phyloP scores from a whole-genome alignment of 1,140 invertebrate species.

The Brachionus calyciflorus region DNA sequence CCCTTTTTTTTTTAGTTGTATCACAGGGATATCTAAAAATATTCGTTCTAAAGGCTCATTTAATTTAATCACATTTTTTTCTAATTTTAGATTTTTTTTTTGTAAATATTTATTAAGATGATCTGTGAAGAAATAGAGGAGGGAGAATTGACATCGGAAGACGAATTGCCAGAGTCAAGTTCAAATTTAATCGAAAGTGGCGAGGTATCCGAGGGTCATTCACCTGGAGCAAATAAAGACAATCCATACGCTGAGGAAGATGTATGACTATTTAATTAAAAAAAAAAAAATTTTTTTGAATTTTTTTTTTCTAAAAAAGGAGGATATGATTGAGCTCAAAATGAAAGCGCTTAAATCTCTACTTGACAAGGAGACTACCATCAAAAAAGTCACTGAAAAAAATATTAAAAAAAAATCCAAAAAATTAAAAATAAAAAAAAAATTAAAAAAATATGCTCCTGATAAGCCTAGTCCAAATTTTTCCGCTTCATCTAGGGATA shows the following conservation, averaged over 20 bases:
- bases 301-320: neutral
- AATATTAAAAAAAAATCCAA: neutral
- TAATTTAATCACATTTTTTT: no score
- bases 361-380: neutral
- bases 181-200: neutral
- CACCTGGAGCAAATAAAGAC: neutral
- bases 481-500: neutral
- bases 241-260: constrained; percentile 33
- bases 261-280: neutral
- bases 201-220: neutral
- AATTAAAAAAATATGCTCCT: neutral
- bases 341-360: constrained; percentile 33
- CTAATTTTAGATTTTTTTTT: neutral
- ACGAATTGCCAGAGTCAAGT: neutral
- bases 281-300: neutral
- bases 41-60: no score
- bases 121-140: neutral
- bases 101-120: neutral
- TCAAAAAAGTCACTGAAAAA: neutral
- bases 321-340: constrained; percentile 27
- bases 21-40: neutral
- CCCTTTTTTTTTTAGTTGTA: no score
- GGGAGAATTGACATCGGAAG: neutral
- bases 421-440: constrained; percentile 4
- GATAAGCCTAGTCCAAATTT: neutral